Evolutionary conservation across 2,113 vertebrate species (phyloP), one percentile per base, ranked within the genome.

Genomic region (Alosa alosa): DNA sequence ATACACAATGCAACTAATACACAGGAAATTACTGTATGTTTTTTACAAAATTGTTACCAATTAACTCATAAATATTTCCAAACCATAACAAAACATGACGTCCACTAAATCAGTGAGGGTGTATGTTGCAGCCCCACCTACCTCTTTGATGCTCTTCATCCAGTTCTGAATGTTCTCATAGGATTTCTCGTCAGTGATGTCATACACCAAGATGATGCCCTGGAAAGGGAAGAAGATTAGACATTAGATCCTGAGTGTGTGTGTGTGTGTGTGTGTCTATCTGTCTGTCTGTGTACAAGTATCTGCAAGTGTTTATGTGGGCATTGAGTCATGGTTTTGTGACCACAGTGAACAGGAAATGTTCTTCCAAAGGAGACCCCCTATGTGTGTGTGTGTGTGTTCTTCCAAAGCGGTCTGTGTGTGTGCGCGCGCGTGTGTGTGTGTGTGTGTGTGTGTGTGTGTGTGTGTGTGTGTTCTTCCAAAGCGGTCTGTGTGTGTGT

Each of bases 161-260:
- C 97, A 99, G 91, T 97, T 98, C 92, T 98, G 97, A 90, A 99
- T 99, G 89, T 99, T 99, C 93, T 98, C 97, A 0, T 95, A 99
- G 89, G 97, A 98, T 89, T 97, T 97, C 60, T 96, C 96, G 9
- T 98, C 98, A 0, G 97, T 98, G 94, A 98, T 99, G 94, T 99
- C 97, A 2, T 99, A 98, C 0, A 99, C 97, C 83, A 98, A 95
- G 90, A 98, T 97, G 86, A 99, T 98, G 82, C 97, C 97, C 97
- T 98, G 90, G 3, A 15, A 41, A 82, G 85, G 82, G 17, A 85
- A 81, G 7, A 75, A 41, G 15, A 44, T 81, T 75, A 68, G 44
- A 6, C 64, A 41, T 45, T 36, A 22, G 83, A 41, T 55, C 39
- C 55, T 47, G 15, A 20, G 68, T 81, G 50, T 49, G 45, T 81